Evolutionary conservation across 2,113 vertebrate species (phyloP), one percentile per base, ranked within the genome.

Genomic region (Saguinus midas): DNA sequence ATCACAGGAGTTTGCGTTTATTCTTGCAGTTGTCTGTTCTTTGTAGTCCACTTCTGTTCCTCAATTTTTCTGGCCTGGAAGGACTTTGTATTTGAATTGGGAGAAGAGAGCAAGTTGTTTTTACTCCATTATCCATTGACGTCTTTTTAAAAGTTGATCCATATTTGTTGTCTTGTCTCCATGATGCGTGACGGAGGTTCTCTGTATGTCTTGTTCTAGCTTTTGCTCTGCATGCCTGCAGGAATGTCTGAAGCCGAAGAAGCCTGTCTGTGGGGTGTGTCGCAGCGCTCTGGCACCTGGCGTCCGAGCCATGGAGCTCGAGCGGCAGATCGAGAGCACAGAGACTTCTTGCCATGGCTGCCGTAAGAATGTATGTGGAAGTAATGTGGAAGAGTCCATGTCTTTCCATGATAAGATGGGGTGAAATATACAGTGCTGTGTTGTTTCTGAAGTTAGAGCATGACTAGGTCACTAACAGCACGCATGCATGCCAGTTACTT

Each of bases 211-310:
- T 98, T 78, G 8, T 96, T 27, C 35, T 98, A 99, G 99, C 95
- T 99, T 99, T 98, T 99, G 99, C 97, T 98, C 98, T 8, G 98
- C 98, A 5, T 99, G 99, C 98, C 99, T 99, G 98, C 99, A 99
- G 98, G 99, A 99, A 90, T 99, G 99, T 95, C 98, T 99, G 96
- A 99, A 99, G 96, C 99, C 99, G 84, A 99, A 99, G 95, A 99
- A 99, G 94, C 99, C 99, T 0, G 99, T 99, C 18, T 99, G 99
- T 96, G 99, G 99, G 0, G 99, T 99, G 94, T 99, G 99, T 97
- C 99, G 99, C 98, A 98, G 99, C 21, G 97, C 98, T 55, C 98
- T 99, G 94, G 97, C 98, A 0, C 96, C 99, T 43, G 99, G 99
- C 81, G 98, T 98, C 91, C 99, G 98, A 98, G 99, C 99, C 18